Base-by-base conservation (phyloP, 1,140 invertebrate genomes). In the fruit fly (Drosophila melanogaster) region DNA sequence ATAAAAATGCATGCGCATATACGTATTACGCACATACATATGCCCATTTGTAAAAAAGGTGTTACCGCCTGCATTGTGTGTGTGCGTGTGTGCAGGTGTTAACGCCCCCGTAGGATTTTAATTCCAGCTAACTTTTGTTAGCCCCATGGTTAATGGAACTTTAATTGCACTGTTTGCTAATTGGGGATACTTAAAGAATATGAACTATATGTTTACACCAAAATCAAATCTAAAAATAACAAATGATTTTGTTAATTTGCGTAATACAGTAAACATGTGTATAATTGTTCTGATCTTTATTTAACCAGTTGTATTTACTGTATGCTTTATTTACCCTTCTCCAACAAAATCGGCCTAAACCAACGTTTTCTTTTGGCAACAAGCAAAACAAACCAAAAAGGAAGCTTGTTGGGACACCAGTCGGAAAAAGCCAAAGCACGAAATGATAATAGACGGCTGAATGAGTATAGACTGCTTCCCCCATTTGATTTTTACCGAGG, bases 391-490 rank as follows among this genome's bases (percentile, higher is more conserved):
- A 49, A 47, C 33, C 10, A 5, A 69, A 37, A 56, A 56, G 4
- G 4, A 56, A 64, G 30, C 37, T 37, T 11, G 11, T 37, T 11
- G 11, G n/a, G 5, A 30, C 60, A 26, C 61, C 26, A 35, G 41
- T 17, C 17, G 1, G 57, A 41, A 79, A 74, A 70, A 62, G 33
- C 43, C 30, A 24, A 33, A 30, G 40, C 43, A 33, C 37, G 64
- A 66, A 70, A 67, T 33, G 40, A 55, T 56, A 70, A 70, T 70
- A 70, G 50, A 56, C 17, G 64, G 35, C 66, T 69, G 66, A 70
- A 70, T 70, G 66, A 70, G 40, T 85, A 77, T 86, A 66, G 69
- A 66, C 60, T 60, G 66, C 54, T 70, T 77, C 74, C 46, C 64
- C 55, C 55, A 51, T 50, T 60, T 44, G 57, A 60, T 47, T 56